Conservation (phyloP, 2,888 invertebrate species). For the Dioctria linearis region DNA sequence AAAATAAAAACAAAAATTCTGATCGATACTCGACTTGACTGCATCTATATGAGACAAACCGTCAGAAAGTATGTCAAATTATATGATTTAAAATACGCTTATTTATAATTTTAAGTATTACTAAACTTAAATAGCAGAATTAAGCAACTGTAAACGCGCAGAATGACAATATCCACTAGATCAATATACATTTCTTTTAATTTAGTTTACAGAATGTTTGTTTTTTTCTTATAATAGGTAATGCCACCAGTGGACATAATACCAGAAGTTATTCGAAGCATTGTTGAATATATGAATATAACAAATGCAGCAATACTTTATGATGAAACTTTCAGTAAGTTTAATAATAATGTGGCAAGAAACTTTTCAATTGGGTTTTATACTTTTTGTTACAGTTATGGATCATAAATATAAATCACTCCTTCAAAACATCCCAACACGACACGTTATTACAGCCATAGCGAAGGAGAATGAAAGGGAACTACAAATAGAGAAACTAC, state of each 20-base stretch:
- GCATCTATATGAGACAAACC: too few species aligned
- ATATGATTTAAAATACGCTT: too few species aligned
- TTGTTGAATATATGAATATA: slow-evolving; percentile 87
- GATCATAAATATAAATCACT: slow-evolving; percentile 94
- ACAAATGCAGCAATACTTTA: slow-evolving; percentile 94
- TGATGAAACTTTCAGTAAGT: slow-evolving; percentile 85
- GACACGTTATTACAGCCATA: slow-evolving; percentile 86
- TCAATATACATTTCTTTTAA: slow-evolving; percentile 1
- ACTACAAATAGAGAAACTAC: slow-evolving; percentile 80
- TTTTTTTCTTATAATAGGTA: slow-evolving; percentile 53
- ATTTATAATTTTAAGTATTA: too few species aligned
- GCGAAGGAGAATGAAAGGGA: slow-evolving; percentile 74
- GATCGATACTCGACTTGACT: too few species aligned
- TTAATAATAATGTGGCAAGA: background rate
- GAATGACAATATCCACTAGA: too few species aligned
- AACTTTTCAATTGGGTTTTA: background rate
- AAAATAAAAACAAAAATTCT: too few species aligned
- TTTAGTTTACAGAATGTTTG: background rate
- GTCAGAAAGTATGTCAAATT: too few species aligned
- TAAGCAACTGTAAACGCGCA: too few species aligned
- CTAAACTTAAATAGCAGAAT: too few species aligned
- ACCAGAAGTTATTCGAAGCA: slow-evolving; percentile 85
- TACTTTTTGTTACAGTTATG: slow-evolving; percentile 77
- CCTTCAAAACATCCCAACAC: slow-evolving; percentile 89
- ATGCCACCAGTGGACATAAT: slow-evolving; percentile 88